A percentile compares a stretch with the other conserved stretches of the same genome.
These are phyloP conservation scores for Eucriotettix oculatus DNA, from an alignment of 2,888 invertebrate species.

Conservation along the genomic window DNA sequence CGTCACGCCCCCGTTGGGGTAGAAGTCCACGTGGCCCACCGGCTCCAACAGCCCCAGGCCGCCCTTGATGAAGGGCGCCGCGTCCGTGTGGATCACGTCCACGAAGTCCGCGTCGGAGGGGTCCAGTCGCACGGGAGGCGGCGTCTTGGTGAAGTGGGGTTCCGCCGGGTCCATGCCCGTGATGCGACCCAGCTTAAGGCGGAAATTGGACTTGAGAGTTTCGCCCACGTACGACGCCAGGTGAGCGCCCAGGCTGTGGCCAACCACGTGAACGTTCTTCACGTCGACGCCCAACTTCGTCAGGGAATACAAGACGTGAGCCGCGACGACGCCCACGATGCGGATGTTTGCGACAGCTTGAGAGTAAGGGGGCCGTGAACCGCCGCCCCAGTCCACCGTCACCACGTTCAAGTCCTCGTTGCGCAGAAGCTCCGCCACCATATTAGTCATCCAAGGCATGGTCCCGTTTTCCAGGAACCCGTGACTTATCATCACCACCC, in stretches of 20 bases:
- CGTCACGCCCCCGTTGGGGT: background rate
- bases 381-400: constrained; percentile 72
- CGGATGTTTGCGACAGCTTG: constrained; percentile 86
- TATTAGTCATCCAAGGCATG: constrained; percentile 57
- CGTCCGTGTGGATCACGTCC: constrained; percentile 80
- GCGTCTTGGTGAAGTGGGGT: constrained; percentile 72
- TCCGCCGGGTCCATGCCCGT: constrained; percentile 76
- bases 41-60: constrained; percentile 22
- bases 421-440: constrained; percentile 53
- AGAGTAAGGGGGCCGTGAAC: constrained; percentile 74
- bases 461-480: constrained; percentile 76
- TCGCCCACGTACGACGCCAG: constrained; percentile 71
- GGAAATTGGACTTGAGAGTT: constrained; percentile 48
- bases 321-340: constrained; percentile 68
- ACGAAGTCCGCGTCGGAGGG: constrained; percentile 75
- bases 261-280: constrained; percentile 46
- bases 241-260: constrained; percentile 77
- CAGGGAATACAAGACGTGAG: constrained; percentile 38
- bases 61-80: constrained; percentile 55
- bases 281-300: background rate
- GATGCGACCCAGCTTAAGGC: constrained; percentile 57
- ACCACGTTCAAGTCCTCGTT: constrained; percentile 58
- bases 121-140: constrained; percentile 66
- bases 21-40: background rate
- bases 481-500: constrained; percentile 63